Conservation (phyloP, 2,797 vertebrate species). For the Carapus acus region DNA sequence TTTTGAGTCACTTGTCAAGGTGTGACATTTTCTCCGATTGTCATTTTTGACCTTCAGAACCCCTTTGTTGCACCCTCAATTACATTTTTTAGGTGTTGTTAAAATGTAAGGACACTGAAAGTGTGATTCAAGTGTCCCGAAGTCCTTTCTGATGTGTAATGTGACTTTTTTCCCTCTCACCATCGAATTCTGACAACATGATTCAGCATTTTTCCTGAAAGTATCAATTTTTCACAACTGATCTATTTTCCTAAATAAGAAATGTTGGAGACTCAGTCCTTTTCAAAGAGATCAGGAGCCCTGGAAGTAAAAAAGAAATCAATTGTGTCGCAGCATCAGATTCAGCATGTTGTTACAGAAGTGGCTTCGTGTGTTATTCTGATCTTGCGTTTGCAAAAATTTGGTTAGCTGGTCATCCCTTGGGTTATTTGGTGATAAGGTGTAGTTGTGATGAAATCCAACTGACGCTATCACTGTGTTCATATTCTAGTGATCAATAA, state of each 20-base stretch:
- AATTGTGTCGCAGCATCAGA: too few relatives aligned
- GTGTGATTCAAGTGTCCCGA: constrained; percentile 52
- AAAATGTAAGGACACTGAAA: constrained; percentile 48
- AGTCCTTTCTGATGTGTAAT: constrained; percentile 43
- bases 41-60: constrained; percentile 38
- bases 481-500: too few relatives aligned
- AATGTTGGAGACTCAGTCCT: too few relatives aligned
- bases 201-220: constrained; percentile 23
- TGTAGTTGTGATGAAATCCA: too few relatives aligned
- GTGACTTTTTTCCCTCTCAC: constrained; percentile 22
- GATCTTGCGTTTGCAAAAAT: too few relatives aligned
- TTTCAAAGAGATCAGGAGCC: too few relatives aligned
- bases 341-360: too few relatives aligned
- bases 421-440: too few relatives aligned
- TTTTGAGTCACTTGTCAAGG: constrained; percentile 61
- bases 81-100: constrained; percentile 26
- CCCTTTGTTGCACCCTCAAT: constrained; percentile 45
- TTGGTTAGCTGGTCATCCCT: too few relatives aligned
- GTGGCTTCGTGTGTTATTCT: too few relatives aligned
- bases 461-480: too few relatives aligned
- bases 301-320: too few relatives aligned
- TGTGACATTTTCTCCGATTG: constrained; percentile 14
- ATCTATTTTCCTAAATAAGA: constrained; percentile 10
- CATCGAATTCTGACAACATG: constrained; percentile 28
- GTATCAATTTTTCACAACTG: neutral